phyloP scores from a whole-genome alignment of 2,113 vertebrate genomes.

The Lanius ludovicianus region DNA sequence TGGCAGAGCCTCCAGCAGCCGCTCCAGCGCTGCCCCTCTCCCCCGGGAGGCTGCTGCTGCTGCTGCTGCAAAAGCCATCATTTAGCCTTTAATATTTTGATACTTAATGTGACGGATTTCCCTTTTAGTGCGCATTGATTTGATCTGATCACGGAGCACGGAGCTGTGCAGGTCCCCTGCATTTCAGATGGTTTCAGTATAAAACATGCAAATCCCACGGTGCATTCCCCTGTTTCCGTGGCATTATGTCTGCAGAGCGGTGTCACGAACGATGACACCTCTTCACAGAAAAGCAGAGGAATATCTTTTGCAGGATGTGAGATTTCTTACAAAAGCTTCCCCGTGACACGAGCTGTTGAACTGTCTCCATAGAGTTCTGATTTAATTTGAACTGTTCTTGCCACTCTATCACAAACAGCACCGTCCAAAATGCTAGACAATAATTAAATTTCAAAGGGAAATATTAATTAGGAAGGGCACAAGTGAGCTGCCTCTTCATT shows the following conservation, averaged over 20 bases:
- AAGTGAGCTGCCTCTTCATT: constrained; percentile 25
- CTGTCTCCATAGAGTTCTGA: constrained; percentile 9
- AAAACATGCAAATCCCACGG: constrained; percentile 44
- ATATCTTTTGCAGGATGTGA: constrained; percentile 2
- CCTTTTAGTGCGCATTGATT: not conserved
- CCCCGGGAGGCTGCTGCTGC: not conserved
- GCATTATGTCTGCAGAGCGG: not conserved
- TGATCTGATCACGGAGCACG: not conserved
- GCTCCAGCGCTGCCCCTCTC: not conserved
- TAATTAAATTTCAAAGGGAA: constrained; percentile 35
- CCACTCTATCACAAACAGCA: not conserved
- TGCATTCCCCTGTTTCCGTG: not conserved
- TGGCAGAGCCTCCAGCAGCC: not conserved
- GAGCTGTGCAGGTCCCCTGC: not conserved
- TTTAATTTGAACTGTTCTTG: constrained; percentile 6
- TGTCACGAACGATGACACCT: not conserved
- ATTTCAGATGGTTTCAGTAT: not conserved
- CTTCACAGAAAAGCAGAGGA: not conserved
- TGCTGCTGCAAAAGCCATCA: not conserved
- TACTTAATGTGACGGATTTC: not conserved
- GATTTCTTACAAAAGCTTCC: not conserved
- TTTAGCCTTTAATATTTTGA: constrained; percentile 25
- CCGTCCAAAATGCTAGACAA: not conserved
- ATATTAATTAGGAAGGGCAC: constrained; percentile 38
- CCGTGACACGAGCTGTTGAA: constrained; percentile 29